Base-by-base conservation (phyloP, 1,140 invertebrate genomes). In the Ditylenchus dipsaci region DNA sequence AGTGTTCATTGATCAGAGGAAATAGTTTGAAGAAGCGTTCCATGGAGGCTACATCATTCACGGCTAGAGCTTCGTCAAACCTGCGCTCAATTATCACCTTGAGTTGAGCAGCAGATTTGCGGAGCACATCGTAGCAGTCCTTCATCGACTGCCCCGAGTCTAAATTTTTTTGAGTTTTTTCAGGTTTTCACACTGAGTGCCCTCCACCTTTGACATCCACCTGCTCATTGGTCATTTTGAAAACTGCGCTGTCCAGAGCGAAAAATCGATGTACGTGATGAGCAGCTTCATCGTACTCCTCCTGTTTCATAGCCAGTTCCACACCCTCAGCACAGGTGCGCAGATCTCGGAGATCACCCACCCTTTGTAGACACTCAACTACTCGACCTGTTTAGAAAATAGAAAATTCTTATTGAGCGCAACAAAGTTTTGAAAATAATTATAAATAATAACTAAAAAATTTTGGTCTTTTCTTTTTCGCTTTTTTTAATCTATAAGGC, bases 1-100 rank as follows among this genome's bases (percentile, higher is more conserved):
- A 88, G 71, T 96, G 91, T 84, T 93, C 90, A 49, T 91, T 92
- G 3, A 98, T 86, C 26, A 97, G 86, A 1, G 95, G 95, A 85
- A 97, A 98, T 78, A 98, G 90, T 85, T 97, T 98, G 82, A 98
- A 98, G 84, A 97, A 94, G 71, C 94, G 84, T 81, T 97, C 94
- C 19, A 97, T 90, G 1, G 91, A 91, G 1, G 90, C 91, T 23
- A 84, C 86, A 85, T 98, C 94, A 80, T 92, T 90, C 57, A 88
- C 88, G 65, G 89, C 88, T 0, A 96, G 90, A 29, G 95, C 92
- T 77, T 95, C 91, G 80, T 95, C 91, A 83, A 98, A 94, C 77
- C 90, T 90, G 47, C 87, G 87, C 26, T 88, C 88, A 0, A 95
- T 88, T 60, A 93, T 88, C 30, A 86, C 84, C 72, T 88, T 87